Base-by-base conservation (phyloP, 1,140 invertebrate genomes). In the Acromyrmex charruanus region DNA sequence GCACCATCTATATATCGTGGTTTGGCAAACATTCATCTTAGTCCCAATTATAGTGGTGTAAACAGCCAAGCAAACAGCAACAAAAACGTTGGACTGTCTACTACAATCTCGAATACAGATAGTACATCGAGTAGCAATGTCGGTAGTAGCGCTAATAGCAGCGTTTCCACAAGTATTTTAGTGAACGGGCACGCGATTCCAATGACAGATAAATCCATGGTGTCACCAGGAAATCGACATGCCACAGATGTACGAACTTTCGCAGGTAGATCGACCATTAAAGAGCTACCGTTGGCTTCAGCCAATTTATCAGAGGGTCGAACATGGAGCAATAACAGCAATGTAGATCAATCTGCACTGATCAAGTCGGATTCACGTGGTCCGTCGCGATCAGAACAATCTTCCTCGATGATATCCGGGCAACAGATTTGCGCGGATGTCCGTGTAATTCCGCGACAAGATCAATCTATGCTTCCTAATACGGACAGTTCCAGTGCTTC, bases 1-100 rank as follows among this genome's bases (percentile, higher is more conserved):
- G 88, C 93, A 53, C 91, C 95, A 6, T 88, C 94, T 49, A 44
- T 90, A n/a, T 92, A 91, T 93, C 93, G 95, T 88, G 94, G 86
- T 74, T 92, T 92, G 14, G 80, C 92, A 28, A 93, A 92, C 88
- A 86, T 86, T 21, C 86, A 92, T 44, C 89, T 93, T 28, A 88
- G 88, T 82, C 71, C 89, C 53, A 86, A 44, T 77, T 87, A 92
- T 35, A 92, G 81, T 59, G 21, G 59, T 61, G 84, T 71, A 61
- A 84, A 59, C 21, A 66, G 61, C 35, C 87, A 90, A 49, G 21
- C 87, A 7, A 86, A 61, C 51, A 71, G 61, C 25, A 88, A 88
- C 69, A 87, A 87, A 6, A 87, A 75, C 28, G 28, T 66, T 39
- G 88, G 88, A 7, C 10, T 82, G 4, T 61, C 71, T 18, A 53